A percentile compares a stretch with the other conserved stretches of the same genome.
Evolutionary conservation across 2,113 vertebrate species (phyloP).

Genomic region (Ia io): DNA sequence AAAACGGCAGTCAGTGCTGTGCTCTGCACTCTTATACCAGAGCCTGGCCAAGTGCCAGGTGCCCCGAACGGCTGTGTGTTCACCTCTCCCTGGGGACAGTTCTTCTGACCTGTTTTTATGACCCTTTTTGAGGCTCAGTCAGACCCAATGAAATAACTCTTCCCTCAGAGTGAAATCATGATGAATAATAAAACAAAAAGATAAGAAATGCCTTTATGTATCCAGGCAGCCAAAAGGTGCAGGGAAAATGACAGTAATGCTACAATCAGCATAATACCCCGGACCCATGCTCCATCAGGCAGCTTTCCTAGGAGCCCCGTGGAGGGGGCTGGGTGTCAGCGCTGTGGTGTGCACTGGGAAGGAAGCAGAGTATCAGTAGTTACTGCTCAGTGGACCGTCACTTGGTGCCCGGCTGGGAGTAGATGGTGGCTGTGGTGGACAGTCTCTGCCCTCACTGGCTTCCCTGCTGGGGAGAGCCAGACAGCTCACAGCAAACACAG

Average conservation of each 20-base stretch:
- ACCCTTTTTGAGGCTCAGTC: conserved; percentile 83
- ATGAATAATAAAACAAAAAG: conserved; percentile 32
- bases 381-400: neutral
- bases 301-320: neutral
- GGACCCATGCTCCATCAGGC: accelerated
- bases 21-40: neutral
- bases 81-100: conserved; percentile 53
- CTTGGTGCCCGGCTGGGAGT: neutral
- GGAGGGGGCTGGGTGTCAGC: neutral
- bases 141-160: conserved; percentile 82
- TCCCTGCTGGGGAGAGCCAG: conserved; percentile 40
- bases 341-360: neutral
- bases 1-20: neutral
- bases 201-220: neutral
- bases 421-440: neutral
- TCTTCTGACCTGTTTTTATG: conserved; percentile 82
- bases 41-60: conserved; percentile 54
- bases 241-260: neutral
- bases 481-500: neutral
- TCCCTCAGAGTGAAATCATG: conserved; percentile 27
- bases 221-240: neutral
- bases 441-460: neutral
- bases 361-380: accelerated
- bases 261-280: accelerated
- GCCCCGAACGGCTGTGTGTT: conserved; percentile 64